phyloP scores from a whole-genome alignment of 2,113 vertebrate genomes.

The Vicugna pacos region DNA sequence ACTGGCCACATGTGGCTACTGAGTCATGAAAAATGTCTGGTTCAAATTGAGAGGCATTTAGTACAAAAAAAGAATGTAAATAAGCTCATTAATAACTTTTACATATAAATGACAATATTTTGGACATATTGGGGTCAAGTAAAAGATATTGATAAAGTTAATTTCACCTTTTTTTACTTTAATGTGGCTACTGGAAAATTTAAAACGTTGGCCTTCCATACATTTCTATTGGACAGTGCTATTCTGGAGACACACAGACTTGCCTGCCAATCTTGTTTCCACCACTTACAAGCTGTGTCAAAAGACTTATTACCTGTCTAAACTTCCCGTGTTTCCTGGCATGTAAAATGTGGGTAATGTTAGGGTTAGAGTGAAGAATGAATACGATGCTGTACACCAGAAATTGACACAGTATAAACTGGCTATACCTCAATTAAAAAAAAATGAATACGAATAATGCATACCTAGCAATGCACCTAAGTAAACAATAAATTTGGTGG shows the following conservation, averaged over 20 bases:
- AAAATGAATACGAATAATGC: background rate
- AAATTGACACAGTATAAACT: no score
- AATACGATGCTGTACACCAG: background rate
- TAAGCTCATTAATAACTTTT: background rate
- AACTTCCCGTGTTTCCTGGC: background rate
- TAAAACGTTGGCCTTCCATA: background rate
- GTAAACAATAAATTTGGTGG: background rate
- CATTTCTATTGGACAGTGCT: background rate
- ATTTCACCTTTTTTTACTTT: constrained; percentile 8
- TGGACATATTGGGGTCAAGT: background rate
- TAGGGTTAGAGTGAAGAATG: background rate
- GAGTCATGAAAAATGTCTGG: background rate
- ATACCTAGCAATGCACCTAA: background rate
- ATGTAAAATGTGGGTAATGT: background rate
- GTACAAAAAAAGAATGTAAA: background rate
- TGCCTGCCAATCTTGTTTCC: background rate
- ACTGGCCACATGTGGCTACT: background rate
- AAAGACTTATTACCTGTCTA: background rate
- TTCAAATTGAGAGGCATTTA: background rate
- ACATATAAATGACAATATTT: background rate
- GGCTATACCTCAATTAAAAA: background rate
- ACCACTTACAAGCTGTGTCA: background rate
- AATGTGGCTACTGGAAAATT: background rate
- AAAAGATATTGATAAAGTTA: background rate
- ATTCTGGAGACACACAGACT: background rate